Evolutionary conservation across 2,888 invertebrate species (phyloP).

Genomic region (Coelinius sp.): DNA sequence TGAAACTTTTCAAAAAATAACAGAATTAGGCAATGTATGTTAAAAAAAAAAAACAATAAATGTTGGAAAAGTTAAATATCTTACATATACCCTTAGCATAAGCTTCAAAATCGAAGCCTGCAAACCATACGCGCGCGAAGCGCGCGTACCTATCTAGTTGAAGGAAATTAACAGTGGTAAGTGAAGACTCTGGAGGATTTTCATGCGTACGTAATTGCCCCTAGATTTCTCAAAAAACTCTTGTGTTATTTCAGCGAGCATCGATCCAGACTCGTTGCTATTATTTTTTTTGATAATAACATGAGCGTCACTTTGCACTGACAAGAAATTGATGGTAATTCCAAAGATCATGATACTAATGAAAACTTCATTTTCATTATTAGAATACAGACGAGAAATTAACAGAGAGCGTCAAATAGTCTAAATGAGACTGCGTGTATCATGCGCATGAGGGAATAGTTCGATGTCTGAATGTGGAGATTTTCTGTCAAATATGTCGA

Average conservation of each 20-base stretch:
- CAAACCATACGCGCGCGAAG: too few relatives aligned
- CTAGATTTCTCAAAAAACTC: conserved; percentile 80
- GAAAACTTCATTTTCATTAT: conserved; percentile 39
- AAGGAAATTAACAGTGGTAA: not conserved
- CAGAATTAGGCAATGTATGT: too few relatives aligned
- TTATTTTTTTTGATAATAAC: conserved; percentile 44
- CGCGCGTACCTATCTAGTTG: too few relatives aligned
- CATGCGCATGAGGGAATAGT: too few relatives aligned
- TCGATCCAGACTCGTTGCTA: conserved; percentile 70
- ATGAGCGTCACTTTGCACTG: conserved; percentile 47
- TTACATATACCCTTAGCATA: too few relatives aligned
- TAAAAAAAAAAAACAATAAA: conserved; percentile 76
- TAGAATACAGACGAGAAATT: not conserved
- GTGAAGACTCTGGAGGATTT: conserved; percentile 6
- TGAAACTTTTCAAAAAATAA: too few relatives aligned
- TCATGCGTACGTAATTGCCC: conserved; percentile 76
- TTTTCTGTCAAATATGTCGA: too few relatives aligned
- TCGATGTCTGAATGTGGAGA: too few relatives aligned
- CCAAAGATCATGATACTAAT: conserved; percentile 39
- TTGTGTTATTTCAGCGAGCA: conserved; percentile 76
- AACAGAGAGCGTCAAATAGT: not conserved
- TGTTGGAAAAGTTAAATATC: too few relatives aligned
- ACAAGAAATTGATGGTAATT: conserved; percentile 45
- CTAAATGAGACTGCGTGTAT: conserved; percentile 24
- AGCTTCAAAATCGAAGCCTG: too few relatives aligned